phyloP scores from a whole-genome alignment of 2,888 invertebrate genomes.

The Brachylomia viminalis region DNA sequence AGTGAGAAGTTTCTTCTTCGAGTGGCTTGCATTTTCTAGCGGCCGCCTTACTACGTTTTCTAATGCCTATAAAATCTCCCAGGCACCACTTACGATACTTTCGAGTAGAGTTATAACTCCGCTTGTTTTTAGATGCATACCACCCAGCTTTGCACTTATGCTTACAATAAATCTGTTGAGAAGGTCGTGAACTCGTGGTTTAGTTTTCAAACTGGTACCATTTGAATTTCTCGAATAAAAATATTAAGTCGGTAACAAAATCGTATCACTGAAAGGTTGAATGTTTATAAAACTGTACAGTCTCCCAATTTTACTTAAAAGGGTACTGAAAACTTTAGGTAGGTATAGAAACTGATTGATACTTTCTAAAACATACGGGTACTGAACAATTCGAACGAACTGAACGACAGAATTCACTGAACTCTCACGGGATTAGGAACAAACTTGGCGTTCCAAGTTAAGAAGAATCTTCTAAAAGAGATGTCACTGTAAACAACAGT shows the following conservation, averaged over 20 bases:
- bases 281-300: not conserved
- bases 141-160: conserved; percentile 49
- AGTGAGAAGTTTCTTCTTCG: not conserved
- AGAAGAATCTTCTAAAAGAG: conserved; percentile 40
- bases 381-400: not conserved
- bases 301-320: not conserved
- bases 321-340: not conserved
- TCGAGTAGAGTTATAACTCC: conserved; percentile 20
- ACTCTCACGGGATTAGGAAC: conserved; percentile 15
- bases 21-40: conserved; percentile 7
- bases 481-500: conserved; percentile 58
- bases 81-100: conserved; percentile 40
- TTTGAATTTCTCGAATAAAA: conserved; percentile 15
- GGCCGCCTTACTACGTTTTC: conserved; percentile 7
- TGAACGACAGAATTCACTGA: conserved; percentile 18
- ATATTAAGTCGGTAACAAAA: not conserved
- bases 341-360: not conserved
- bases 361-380: not conserved
- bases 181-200: conserved; percentile 30
- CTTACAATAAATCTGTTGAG: conserved; percentile 51
- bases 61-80: conserved; percentile 35
- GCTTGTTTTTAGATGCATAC: conserved; percentile 34
- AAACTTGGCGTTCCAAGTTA: conserved; percentile 19
- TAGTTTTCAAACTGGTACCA: conserved; percentile 25
- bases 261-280: not conserved